Conservation (phyloP, 2,888 invertebrate species). For the Pterobdella sp. region DNA sequence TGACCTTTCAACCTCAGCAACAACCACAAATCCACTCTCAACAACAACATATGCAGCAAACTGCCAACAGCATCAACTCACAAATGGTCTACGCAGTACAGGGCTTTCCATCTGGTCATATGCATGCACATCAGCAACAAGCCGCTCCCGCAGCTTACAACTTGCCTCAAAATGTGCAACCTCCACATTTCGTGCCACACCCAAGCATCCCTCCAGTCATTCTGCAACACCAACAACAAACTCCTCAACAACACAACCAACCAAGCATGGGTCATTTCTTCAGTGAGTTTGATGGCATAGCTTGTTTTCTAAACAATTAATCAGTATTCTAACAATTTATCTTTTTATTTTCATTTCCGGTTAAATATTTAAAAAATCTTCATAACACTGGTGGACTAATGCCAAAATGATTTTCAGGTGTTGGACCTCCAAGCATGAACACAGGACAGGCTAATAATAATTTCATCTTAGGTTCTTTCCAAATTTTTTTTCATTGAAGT, state of each 20-base stretch:
- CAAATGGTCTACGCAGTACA: neutral
- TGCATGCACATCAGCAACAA: neutral
- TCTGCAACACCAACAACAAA: conserved; percentile 10
- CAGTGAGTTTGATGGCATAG: neutral
- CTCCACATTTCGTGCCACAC: neutral
- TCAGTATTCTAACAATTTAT: neutral
- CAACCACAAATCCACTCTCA: conserved; percentile 3
- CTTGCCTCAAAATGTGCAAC: neutral
- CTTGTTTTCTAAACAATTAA: too few species aligned
- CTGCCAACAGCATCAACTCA: neutral
- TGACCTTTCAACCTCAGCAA: conserved; percentile 21
- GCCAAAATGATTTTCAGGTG: neutral
- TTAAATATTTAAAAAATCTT: neutral
- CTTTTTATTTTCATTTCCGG: too few species aligned
- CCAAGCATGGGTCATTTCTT: conserved; percentile 1
- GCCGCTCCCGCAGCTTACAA: neutral
- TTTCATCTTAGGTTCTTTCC: neutral
- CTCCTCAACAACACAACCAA: conserved; percentile 6
- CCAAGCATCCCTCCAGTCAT: neutral
- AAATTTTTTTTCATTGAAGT: too few species aligned
- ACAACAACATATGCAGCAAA: neutral
- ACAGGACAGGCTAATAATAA: neutral
- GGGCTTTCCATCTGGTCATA: neutral
- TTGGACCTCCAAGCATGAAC: neutral
- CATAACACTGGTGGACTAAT: neutral